Evolutionary conservation across 2,113 vertebrate genomes (phyloP), one percentile per base, ranked within the genome.

Genomic region (Oenanthe melanoleuca): DNA sequence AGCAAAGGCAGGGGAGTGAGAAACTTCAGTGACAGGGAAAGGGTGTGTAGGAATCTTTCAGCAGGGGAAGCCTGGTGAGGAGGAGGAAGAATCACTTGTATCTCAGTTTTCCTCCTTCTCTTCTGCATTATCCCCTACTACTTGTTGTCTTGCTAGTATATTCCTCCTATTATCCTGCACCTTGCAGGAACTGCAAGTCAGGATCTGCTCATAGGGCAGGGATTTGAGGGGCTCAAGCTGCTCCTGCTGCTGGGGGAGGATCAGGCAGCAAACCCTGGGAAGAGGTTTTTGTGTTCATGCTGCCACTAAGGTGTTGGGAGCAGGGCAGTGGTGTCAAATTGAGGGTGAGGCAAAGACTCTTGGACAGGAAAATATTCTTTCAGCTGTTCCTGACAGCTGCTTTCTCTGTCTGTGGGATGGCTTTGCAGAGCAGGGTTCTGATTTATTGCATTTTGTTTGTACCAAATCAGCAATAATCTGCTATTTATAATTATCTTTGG

Each of bases 321-420:
- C 34, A 25, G 34, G 34, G 17, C 45, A 56, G 26, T 6, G 4
- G 28, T 44, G 44, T 83, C 88, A 71, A 64, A 18, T 25, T 29
- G 25, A 63, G 34, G 23, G 9, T 38, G 47, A 47, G 31, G 28
- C 16, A 9, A 83, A 66, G 52, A 52, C 38, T 66, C 19, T 90
- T 73, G 33, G 20, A 6, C 17, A 63, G 47, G 55, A 95, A 93
- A 88, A 70, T 92, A 94, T 28, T 92, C 80, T n/a, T 70, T 89
- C 95, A 96, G 89, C 95, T 96, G 92, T 95, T 63, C 28, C 57
- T 55, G 71, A 92, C 96, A 96, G 95, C 92, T 95, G 95, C 59
- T 55, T 79, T 33, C 42, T 87, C 64, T 75, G 29, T 38, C 42
- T 71, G 2, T 34, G 47, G 25, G 14, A 74, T 53, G 56, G 37